These are phyloP conservation scores for Indri indri DNA, from an alignment of 2,113 vertebrate species.

Conservation along the genomic window DNA sequence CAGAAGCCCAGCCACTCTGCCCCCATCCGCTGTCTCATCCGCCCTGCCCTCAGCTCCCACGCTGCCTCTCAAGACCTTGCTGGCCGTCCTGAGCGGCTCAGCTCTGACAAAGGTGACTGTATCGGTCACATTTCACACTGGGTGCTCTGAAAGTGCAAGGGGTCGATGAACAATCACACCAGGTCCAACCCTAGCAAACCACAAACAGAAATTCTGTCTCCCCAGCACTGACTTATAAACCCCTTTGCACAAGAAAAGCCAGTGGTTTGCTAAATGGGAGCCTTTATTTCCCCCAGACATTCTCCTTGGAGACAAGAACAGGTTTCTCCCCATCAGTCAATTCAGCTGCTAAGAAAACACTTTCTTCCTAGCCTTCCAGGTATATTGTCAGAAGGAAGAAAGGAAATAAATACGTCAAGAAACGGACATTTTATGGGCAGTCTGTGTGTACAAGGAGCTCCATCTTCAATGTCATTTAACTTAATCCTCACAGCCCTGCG, in stretches of 20 bases:
- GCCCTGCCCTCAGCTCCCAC: not conserved
- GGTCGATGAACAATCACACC: not conserved
- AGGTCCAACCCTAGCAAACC: not conserved
- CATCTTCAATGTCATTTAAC: not conserved
- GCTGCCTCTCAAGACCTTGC: not conserved
- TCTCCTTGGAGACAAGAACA: not conserved
- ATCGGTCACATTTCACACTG: not conserved
- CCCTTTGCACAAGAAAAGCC: not conserved
- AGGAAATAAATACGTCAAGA: not conserved
- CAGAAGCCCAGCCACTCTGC: accelerated
- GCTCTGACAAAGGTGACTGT: not conserved
- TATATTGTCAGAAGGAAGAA: not conserved
- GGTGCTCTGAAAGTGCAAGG: not conserved
- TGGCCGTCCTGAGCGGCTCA: not conserved
- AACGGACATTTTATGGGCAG: not conserved
- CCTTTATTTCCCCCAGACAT: not conserved
- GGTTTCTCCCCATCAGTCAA: not conserved
- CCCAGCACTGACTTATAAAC: not conserved
- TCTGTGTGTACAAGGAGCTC: not conserved
- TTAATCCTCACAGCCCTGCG: not conserved
- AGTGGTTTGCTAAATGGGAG: not conserved
- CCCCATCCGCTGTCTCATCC: not conserved
- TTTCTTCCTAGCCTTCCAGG: not conserved
- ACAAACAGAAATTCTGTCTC: not conserved
- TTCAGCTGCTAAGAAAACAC: not conserved